Conservation (phyloP, 2,888 invertebrate species). For the Tenthredo distinguenda region DNA sequence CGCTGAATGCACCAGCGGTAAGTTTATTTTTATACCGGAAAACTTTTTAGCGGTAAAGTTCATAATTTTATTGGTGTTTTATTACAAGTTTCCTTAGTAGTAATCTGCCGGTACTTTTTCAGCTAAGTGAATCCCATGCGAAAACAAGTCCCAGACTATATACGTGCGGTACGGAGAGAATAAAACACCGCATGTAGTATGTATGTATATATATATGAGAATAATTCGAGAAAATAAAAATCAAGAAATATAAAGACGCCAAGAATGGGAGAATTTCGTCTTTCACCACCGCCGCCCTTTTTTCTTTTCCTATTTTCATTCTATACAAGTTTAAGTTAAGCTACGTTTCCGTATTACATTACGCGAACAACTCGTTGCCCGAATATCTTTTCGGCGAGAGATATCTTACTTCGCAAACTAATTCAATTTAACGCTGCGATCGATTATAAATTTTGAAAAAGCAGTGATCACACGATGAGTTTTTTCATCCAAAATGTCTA, state of each 20-base stretch:
- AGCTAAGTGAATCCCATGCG: slow-evolving; percentile 45
- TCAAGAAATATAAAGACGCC: slow-evolving; percentile 28
- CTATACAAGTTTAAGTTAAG: neutral
- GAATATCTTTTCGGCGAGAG: neutral
- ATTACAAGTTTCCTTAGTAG: slow-evolving; percentile 67
- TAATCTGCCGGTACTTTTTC: slow-evolving; percentile 62
- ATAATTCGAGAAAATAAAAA: slow-evolving; percentile 52
- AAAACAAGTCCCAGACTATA: slow-evolving; percentile 33
- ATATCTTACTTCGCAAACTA: slow-evolving; percentile 14
- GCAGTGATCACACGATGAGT: neutral
- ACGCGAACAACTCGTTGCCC: neutral
- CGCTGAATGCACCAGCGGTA: neutral
- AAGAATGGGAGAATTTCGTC: slow-evolving; percentile 49
- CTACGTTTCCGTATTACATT: slow-evolving; percentile 24
- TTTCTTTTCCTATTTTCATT: no score
- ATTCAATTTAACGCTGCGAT: neutral
- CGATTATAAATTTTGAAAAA: neutral
- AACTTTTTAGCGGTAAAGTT: slow-evolving; percentile 63
- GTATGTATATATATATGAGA: neutral
- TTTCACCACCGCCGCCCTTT: neutral
- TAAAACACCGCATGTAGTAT: neutral
- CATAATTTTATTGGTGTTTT: slow-evolving; percentile 70
- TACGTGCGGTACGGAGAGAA: slow-evolving; percentile 9
- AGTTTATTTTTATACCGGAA: slow-evolving; percentile 60
- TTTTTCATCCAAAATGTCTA: no score